Evolutionary conservation across 2,888 invertebrate species (phyloP).

Genomic region (Scaptomyza caliginosa): DNA sequence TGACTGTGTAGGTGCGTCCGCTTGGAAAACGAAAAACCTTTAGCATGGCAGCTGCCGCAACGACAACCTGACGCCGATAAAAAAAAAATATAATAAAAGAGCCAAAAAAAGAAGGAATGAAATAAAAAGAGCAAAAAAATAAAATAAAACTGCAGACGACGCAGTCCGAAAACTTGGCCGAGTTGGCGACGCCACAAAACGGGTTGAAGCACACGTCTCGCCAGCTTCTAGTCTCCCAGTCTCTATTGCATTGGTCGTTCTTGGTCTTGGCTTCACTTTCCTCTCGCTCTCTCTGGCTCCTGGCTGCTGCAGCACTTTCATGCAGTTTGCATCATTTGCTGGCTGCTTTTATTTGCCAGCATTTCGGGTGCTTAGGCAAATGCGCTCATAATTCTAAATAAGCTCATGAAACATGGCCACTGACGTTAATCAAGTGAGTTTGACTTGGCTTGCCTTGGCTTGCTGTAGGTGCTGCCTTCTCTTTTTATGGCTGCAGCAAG

Average conservation of each 20-base stretch:
- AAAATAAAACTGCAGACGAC: constrained; percentile 63
- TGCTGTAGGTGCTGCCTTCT: constrained; percentile 13
- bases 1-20: constrained; percentile 73
- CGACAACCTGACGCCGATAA: constrained; percentile 72
- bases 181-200: constrained; percentile 60
- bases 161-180: constrained; percentile 69
- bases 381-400: constrained; percentile 71
- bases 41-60: constrained; percentile 56
- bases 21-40: constrained; percentile 57
- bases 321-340: constrained; percentile 56
- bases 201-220: constrained; percentile 33
- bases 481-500: constrained; percentile 15
- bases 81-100: constrained; percentile 9
- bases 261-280: not conserved
- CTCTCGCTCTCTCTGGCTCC: not conserved
- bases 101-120: constrained; percentile 1
- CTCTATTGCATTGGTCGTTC: not conserved
- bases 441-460: not conserved
- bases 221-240: not conserved
- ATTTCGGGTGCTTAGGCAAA: constrained; percentile 54
- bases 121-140: constrained; percentile 6
- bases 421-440: constrained; percentile 45
- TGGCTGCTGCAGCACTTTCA: constrained; percentile 42
- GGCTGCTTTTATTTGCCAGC: constrained; percentile 37
- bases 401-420: constrained; percentile 52